Base-by-base conservation (phyloP, 2,888 invertebrate genomes). In the Conomelus anceps region DNA sequence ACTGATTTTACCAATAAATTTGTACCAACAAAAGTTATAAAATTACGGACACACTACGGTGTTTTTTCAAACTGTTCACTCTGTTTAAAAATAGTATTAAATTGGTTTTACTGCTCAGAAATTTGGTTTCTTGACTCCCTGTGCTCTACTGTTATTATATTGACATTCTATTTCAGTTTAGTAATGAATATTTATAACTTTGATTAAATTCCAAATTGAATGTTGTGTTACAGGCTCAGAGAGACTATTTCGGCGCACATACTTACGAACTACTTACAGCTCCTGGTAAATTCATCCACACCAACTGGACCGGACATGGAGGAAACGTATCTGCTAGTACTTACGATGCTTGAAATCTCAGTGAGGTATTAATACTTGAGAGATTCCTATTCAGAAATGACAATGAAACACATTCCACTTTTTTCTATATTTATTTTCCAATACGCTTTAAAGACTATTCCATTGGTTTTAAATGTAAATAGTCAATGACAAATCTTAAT, bases 291-390 rank as follows among this genome's bases (percentile, higher is more conserved):
- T 99, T 97, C 93, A 95, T 98, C 3, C 99, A 99, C 94, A 99
- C 99, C 91, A 99, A 99, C 94, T 99, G 99, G 99, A 99, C 99
- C 13, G 99, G 99, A 20, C 98, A 97, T 92, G 99, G 99, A 29
- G 99, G 99, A 90, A 97, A 98, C 92, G 98, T 98, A 4, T 98
- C 98, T 0, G 98, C 98, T n/a, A 96, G 97, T 90, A 98, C 98
- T 17, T 99, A 99, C 92, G 95, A 96, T 93, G 97, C 96, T 90
- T 97, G 95, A 94, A 86, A 3, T 34, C 34, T 34, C 63, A 63
- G n/a, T 7, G 20, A 63, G 20, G 63, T 63, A 34, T 34, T 34
- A 4, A n/a, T 6, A 34, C 11, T 34, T 34, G 34, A 17, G 13
- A 63, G n/a, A 63, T 63, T n/a, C 1, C 63, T 9, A 34, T 34